Conservation (phyloP, 2,888 invertebrate genomes). For the Liopterus haemorrhoidalis region DNA sequence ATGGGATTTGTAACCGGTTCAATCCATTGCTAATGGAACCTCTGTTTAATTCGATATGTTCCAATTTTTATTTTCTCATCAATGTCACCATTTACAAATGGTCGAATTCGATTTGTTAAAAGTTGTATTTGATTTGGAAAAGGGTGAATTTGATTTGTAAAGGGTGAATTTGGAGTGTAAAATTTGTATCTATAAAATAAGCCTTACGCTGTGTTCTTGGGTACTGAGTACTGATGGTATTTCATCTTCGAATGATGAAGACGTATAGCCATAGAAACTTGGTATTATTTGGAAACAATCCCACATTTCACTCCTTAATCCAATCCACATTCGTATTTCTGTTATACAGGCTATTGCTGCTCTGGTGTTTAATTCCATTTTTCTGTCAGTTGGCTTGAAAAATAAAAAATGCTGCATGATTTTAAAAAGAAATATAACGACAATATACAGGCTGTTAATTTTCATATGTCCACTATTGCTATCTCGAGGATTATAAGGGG, state of each 20-base stretch:
- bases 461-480: background rate
- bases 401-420: background rate
- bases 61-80: too few species aligned
- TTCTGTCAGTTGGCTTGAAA: background rate
- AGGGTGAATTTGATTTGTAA: too few species aligned
- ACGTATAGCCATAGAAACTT: slow-evolving; percentile 31
- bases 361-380: slow-evolving; percentile 1
- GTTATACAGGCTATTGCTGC: slow-evolving; percentile 31
- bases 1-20: too few species aligned
- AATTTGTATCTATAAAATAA: too few species aligned
- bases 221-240: slow-evolving; percentile 31
- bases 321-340: slow-evolving; percentile 39
- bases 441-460: background rate
- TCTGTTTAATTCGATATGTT: too few species aligned
- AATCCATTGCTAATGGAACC: too few species aligned
- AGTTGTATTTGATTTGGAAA: too few species aligned
- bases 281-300: slow-evolving; percentile 35
- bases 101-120: too few species aligned
- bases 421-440: background rate
- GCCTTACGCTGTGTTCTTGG: slow-evolving; percentile 33
- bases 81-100: too few species aligned
- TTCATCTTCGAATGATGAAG: background rate
- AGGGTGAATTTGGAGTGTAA: too few species aligned
- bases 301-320: slow-evolving; percentile 35
- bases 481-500: too few species aligned